Base-by-base conservation (phyloP, 2,113 vertebrate species). In the Nyctibius bracteatus region DNA sequence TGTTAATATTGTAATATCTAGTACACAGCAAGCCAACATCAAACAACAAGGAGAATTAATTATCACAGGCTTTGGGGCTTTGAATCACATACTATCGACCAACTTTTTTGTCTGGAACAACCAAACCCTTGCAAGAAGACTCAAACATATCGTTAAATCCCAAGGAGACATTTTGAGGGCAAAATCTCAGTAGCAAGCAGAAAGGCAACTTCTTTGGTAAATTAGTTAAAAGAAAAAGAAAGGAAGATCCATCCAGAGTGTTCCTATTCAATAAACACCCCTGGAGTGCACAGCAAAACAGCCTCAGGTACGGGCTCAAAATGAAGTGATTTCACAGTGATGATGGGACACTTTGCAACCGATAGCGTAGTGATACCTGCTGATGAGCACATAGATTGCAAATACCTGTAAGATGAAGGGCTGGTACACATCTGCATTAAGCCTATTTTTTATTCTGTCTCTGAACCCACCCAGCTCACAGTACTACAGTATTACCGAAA, bases 1-100 rank as follows among this genome's bases (percentile, higher is more conserved):
- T 70, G 67, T 46, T 92, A 81, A 55, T 71, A 63, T 33, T 86
- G 13, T 74, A 67, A 37, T 63, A 62, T 51, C 83, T 51, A 4
- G 24, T 18, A 75, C 54, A 49, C 54, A 91, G 75, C 31, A 67
- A 39, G 62, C 13, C 63, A 73, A 12, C 27, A 59, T 18, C 88
- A 84, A 61, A 82, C 73, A 94, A 55, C 51, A 77, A 90, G 67
- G 18, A 86, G 77, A 91, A 94, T 86, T 91, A 96, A 92, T 92
- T 86, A 89, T 41, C 39, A 63, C 24, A 57, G 39, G 24, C 72
- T 90, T 24, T 70, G 55, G 24, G 39, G 30, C 43, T 92, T 80
- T 75, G 63, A 90, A 67, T 70, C 51, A 57, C 3, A 1, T 30
- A 10, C 12, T 33, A 30, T 25, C 70, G 79, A 80, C 52, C 30